A percentile compares a stretch with the other conserved stretches of the same genome.
Conservation (phyloP, 2,113 vertebrate species). For the Thunnus thynnus region DNA sequence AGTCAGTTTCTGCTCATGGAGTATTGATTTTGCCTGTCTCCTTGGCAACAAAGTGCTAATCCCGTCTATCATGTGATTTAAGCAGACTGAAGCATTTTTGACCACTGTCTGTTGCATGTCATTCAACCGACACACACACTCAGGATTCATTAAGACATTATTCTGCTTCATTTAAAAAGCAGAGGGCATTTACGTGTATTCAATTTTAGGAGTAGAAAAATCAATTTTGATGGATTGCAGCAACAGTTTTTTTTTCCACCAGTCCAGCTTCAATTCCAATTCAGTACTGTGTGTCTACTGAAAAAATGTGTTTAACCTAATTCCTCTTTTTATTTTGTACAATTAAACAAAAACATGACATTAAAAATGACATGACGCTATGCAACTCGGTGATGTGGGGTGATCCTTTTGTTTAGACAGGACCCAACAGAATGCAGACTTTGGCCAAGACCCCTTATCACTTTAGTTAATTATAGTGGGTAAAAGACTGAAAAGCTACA, state of each 20-base stretch:
- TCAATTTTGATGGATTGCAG: constrained; percentile 33
- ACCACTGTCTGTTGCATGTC: neutral
- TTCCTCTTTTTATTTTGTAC: too few species aligned
- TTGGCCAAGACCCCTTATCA: too few species aligned
- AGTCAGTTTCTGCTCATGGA: neutral
- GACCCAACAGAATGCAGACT: too few species aligned
- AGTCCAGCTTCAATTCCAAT: too few species aligned
- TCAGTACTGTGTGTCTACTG: neutral
- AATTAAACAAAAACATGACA: neutral
- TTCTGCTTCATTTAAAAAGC: constrained; percentile 7
- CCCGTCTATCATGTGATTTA: constrained; percentile 11
- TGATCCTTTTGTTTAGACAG: too few species aligned
- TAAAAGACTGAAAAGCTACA: neutral
- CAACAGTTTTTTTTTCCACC: neutral
- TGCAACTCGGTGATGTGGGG: too few species aligned
- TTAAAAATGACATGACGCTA: neutral
- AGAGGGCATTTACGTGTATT: neutral
- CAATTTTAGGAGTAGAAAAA: constrained; percentile 28
- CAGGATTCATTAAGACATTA: constrained; percentile 10
- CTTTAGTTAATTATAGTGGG: neutral
- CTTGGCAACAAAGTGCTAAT: constrained; percentile 40
- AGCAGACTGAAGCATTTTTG: neutral
- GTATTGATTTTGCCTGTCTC: constrained; percentile 42
- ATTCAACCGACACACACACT: constrained; percentile 3
- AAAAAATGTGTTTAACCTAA: neutral